Percentiles rank a stretch among this genome's conserved stretches.
Conservation (phyloP, 2,888 invertebrate genomes). For the Ceramica pisi region DNA sequence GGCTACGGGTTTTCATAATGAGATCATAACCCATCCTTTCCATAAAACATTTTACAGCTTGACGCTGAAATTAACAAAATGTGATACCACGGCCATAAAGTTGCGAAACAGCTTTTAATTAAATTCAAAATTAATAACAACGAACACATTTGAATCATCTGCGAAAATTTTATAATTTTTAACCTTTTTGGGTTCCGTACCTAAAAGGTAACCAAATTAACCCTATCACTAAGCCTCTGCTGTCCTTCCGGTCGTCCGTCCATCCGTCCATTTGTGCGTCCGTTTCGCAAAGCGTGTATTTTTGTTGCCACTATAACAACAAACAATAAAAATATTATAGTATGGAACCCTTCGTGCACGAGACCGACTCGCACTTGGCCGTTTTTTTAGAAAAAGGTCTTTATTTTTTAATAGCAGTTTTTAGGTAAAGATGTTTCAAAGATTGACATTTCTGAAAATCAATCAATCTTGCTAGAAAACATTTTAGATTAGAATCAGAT, state of each 20-base stretch:
- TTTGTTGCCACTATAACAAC: too few species aligned
- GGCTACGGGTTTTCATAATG: not conserved
- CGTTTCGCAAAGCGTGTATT: too few species aligned
- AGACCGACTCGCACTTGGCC: too few species aligned
- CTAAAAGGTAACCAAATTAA: too few species aligned
- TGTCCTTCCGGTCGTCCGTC: too few species aligned
- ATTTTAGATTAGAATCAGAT: not conserved
- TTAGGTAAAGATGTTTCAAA: not conserved
- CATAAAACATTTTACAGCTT: constrained; percentile 21
- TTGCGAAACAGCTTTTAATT: constrained; percentile 16
- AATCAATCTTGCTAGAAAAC: constrained; percentile 20
- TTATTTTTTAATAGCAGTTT: not conserved
- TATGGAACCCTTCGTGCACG: too few species aligned
- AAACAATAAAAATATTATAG: too few species aligned
- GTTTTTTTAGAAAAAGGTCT: too few species aligned
- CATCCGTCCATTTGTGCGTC: too few species aligned
- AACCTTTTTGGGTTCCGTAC: not conserved
- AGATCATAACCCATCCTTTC: not conserved
- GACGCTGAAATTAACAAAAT: constrained; percentile 19
- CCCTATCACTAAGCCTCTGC: too few species aligned
- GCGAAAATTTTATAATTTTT: not conserved
- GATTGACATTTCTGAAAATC: not conserved
- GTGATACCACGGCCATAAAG: not conserved
- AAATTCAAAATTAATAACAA: not conserved
- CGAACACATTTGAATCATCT: not conserved